Conservation (phyloP, 2,113 vertebrate genomes). For the Phocoena phocoena region DNA sequence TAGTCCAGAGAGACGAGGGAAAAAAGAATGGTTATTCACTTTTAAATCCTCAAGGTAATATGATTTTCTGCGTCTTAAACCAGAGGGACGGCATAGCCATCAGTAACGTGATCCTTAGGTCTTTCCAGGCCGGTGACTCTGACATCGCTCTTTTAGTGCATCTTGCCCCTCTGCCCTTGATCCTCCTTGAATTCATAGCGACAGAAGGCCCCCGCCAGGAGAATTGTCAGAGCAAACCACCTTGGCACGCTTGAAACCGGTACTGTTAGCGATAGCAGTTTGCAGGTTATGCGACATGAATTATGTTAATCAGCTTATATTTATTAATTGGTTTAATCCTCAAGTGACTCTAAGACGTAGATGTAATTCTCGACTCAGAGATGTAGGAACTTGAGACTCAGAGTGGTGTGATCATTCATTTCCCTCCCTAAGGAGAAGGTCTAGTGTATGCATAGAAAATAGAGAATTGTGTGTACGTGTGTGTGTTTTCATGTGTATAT, state of each 20-base stretch:
- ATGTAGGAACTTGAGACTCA: not conserved
- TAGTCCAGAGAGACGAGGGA: not conserved
- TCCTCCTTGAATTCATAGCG: accelerated
- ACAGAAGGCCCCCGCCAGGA: not conserved
- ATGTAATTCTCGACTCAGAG: not conserved
- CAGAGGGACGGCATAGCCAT: accelerated
- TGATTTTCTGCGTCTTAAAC: not conserved
- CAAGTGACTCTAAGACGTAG: not conserved
- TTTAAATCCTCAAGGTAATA: not conserved
- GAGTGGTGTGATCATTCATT: not conserved
- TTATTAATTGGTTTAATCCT: not conserved
- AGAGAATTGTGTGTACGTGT: accelerated
- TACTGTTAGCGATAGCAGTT: accelerated
- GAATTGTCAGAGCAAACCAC: not conserved
- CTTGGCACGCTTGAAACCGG: not conserved
- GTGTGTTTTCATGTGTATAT: not conserved
- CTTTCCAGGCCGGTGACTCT: not conserved
- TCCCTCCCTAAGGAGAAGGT: not conserved
- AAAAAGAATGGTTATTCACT: too few species aligned
- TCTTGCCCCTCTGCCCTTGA: not conserved
- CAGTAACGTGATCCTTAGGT: not conserved
- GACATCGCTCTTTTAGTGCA: accelerated
- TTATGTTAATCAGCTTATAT: not conserved
- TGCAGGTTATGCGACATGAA: not conserved
- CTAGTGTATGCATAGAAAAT: not conserved